Evolutionary conservation across 2,888 invertebrate genomes (phyloP).

Genomic region (Coremacera marginata): DNA sequence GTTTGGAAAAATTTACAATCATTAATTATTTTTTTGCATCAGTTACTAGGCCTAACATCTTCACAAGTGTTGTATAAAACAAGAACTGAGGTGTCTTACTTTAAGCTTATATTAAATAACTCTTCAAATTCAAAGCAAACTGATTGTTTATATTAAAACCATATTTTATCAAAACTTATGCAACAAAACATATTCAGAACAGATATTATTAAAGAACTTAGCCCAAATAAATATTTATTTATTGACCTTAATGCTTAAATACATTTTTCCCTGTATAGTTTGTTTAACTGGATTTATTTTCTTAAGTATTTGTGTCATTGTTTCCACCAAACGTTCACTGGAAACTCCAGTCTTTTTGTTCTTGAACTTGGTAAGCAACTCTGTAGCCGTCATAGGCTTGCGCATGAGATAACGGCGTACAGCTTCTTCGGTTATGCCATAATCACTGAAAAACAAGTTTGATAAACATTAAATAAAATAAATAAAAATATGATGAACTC

Average conservation of each 20-base stretch:
- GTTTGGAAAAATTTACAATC: too few relatives aligned
- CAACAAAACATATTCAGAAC: too few relatives aligned
- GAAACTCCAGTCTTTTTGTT: conserved; percentile 92
- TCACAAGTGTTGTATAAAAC: too few relatives aligned
- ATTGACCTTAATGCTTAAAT: conserved; percentile 83
- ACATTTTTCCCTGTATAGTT: conserved; percentile 94
- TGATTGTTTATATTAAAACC: too few relatives aligned
- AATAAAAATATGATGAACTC: conserved; percentile 45
- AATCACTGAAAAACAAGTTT: conserved; percentile 75
- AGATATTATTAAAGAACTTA: too few relatives aligned
- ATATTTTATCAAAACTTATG: too few relatives aligned
- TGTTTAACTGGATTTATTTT: conserved; percentile 93
- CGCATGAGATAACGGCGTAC: conserved; percentile 94
- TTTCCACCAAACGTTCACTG: conserved; percentile 90
- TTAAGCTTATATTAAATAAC: too few relatives aligned
- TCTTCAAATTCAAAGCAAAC: too few relatives aligned
- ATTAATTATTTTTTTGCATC: too few relatives aligned
- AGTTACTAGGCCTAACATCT: too few relatives aligned
- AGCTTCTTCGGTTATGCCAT: conserved; percentile 93
- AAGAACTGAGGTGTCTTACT: too few relatives aligned
- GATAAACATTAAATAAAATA: not conserved
- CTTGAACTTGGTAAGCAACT: conserved; percentile 94
- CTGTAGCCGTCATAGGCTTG: conserved; percentile 98
- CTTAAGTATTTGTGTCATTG: conserved; percentile 95
- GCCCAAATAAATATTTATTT: conserved; percentile 46